Evolutionary conservation across 1,140 invertebrate genomes (phyloP), one percentile per base, ranked within the genome.

Genomic region (Acyrthosiphon pisum): DNA sequence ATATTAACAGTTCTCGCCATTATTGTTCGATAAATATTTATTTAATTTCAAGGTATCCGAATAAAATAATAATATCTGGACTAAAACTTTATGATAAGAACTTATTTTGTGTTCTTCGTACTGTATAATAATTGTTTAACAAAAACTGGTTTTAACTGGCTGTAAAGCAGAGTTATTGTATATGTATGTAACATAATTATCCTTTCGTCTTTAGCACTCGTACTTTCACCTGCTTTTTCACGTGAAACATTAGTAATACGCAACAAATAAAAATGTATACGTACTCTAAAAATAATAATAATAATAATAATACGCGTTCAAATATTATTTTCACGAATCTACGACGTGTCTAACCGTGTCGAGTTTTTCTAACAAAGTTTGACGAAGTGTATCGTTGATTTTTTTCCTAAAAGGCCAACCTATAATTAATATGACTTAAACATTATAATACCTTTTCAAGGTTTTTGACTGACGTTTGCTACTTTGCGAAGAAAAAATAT

Each of bases 181-280:
- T 44, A 41, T 41, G 46, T 93, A 83, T 93, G 91, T 93, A 93
- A 93, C 91, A 93, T 86, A 93, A 93, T 93, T 93, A 93, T 93
- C 91, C 91, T 93, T 93, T 93, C 91, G 48, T 92, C 90, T 92
- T 92, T 48, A 83, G 68, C 81, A 93, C 91, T 93, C 91, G 81
- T 93, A 93, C 91, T 93, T 93, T 93, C 91, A 93, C 91, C 91
- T 26, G 81, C 46, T 92, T 93, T 93, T 93, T 84, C 81, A 93
- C 46, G 48, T 86, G 81, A 86, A 93, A 92, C 41, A 84, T 84
- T 41, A 86, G 37, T 84, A 86, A 86, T 93, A 93, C 81, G 91
- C 91, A 93, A 93, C 81, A 93, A 93, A 93, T 93, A 84, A 37
- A 93, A 84, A 68, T 68, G 41, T 90, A 11, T 44, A 90, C 53